Evolutionary conservation across 1,140 invertebrate genomes (phyloP).

Genomic region (Drosophila eugracilis): DNA sequence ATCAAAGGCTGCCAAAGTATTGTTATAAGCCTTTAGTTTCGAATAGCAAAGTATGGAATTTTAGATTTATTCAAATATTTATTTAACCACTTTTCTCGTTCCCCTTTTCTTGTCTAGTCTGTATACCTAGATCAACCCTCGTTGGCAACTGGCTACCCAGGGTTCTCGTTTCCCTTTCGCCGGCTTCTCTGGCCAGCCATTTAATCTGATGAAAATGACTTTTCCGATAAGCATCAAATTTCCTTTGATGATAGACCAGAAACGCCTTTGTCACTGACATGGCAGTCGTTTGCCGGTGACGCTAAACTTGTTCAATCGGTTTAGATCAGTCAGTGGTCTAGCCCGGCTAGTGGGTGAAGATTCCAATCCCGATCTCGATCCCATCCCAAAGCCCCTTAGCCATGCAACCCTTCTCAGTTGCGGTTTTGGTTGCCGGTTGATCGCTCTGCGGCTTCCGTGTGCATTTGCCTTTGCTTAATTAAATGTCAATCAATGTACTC

Average conservation of each 20-base stretch:
- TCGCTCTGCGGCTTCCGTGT: conserved; percentile 69
- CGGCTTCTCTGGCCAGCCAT: conserved; percentile 32
- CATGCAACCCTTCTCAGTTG: conserved; percentile 20
- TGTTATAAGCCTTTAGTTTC: neutral
- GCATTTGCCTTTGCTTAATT: conserved; percentile 79
- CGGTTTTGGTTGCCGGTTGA: conserved; percentile 23
- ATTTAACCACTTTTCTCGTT: neutral
- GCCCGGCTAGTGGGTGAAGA: conserved; percentile 62
- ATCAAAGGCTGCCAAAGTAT: neutral
- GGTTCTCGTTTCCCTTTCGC: conserved; percentile 37
- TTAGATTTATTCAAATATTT: neutral
- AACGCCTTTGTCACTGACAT: conserved; percentile 68
- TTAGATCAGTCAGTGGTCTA: conserved; percentile 40
- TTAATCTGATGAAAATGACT: conserved; percentile 65
- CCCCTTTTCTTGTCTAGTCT: neutral
- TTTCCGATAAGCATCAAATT: conserved; percentile 81
- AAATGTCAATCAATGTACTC: conserved; percentile 76
- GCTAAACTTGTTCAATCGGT: conserved; percentile 64
- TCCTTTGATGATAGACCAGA: conserved; percentile 66
- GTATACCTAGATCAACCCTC: conserved; percentile 15
- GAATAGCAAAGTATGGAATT: neutral
- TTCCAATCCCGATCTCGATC: neutral
- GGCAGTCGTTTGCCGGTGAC: conserved; percentile 22
- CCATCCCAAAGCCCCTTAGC: neutral
- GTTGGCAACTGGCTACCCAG: conserved; percentile 5